Percentiles rank a stretch among this genome's conserved stretches.
These are phyloP conservation scores for Harlomillsia oculata DNA, from an alignment of 1,140 invertebrate species.

Conservation along the genomic window DNA sequence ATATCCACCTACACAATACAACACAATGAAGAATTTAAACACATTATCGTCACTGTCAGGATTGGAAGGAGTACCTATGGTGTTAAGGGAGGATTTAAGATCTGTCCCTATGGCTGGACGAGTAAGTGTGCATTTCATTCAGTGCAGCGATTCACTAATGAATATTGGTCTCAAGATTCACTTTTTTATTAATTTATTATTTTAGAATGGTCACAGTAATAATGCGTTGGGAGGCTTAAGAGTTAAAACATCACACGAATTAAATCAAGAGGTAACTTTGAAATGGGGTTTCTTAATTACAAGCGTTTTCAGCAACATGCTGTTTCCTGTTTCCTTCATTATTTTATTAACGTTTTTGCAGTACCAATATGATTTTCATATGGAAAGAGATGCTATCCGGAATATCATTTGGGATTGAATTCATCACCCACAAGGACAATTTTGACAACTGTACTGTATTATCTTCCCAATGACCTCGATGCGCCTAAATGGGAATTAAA, in stretches of 20 bases:
- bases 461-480: too few species aligned
- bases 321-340: background rate
- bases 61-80: slow-evolving; percentile 30
- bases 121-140: too few species aligned
- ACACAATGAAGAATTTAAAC: slow-evolving; percentile 1
- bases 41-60: slow-evolving; percentile 20
- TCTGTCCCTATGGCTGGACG: background rate
- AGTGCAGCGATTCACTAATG: too few species aligned
- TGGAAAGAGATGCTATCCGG: slow-evolving; percentile 24
- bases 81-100: slow-evolving; percentile 25
- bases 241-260: slow-evolving; percentile 23
- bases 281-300: background rate
- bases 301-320: background rate
- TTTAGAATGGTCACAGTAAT: too few species aligned
- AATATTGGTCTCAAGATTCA: too few species aligned
- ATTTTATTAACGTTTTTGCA: slow-evolving; percentile 9
- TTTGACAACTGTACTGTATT: too few species aligned
- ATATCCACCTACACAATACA: background rate
- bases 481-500: too few species aligned
- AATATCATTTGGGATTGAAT: too few species aligned
- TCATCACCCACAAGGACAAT: too few species aligned
- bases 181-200: too few species aligned
- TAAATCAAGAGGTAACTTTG: slow-evolving; percentile 25
- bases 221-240: background rate
- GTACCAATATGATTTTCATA: slow-evolving; percentile 32